A percentile compares a stretch with the other conserved stretches of the same genome.
Conservation (phyloP, 2,888 invertebrate genomes). For the Kryphioiulus occultus region DNA sequence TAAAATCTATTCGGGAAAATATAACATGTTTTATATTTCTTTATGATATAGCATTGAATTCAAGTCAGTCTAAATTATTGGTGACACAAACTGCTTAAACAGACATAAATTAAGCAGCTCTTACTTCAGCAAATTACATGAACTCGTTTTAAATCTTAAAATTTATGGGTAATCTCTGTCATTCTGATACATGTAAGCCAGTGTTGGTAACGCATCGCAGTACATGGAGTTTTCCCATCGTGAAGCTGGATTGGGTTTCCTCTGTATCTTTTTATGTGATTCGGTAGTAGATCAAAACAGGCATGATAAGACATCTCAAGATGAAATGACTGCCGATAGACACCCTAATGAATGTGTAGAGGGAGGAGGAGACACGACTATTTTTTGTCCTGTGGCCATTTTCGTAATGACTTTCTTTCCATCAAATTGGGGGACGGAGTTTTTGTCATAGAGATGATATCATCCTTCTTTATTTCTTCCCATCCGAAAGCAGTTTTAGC, state of each 20-base stretch:
- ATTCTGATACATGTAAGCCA: background rate
- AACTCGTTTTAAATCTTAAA: background rate
- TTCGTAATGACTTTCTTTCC: slow-evolving; percentile 23
- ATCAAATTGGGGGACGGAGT: slow-evolving; percentile 6
- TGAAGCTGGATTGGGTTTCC: background rate
- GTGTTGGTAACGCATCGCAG: background rate
- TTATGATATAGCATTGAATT: no score
- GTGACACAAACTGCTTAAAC: no score
- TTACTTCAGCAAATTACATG: no score
- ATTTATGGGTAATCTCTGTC: background rate
- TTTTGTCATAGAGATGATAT: slow-evolving; percentile 14
- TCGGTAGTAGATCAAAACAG: background rate
- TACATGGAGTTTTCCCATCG: background rate
- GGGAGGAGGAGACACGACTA: slow-evolving; percentile 15
- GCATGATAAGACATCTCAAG: slow-evolving; percentile 1
- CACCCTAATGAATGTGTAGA: slow-evolving; percentile 17
- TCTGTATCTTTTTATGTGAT: slow-evolving; percentile 23
- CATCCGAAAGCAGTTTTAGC: background rate
- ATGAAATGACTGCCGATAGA: slow-evolving; percentile 23
- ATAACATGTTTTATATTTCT: no score
- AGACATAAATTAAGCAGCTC: background rate
- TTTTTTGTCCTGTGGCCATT: slow-evolving; percentile 23
- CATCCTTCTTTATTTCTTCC: slow-evolving; percentile 23
- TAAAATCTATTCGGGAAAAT: no score
- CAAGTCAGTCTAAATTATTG: no score